phyloP scores from a whole-genome alignment of 2,113 vertebrate species.

The Ondatra zibethicus region DNA sequence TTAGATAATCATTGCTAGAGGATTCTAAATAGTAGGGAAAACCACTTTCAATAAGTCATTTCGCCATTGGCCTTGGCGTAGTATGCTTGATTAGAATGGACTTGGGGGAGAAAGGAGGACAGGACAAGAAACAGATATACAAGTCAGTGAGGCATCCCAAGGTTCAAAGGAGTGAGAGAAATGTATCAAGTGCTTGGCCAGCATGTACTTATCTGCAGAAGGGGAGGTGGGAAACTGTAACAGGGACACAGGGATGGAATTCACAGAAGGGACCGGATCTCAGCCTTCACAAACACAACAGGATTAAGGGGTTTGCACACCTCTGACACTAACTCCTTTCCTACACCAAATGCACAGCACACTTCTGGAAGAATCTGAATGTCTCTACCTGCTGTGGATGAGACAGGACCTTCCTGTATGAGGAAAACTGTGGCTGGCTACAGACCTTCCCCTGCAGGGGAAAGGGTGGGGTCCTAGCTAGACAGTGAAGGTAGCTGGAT shows the following conservation, averaged over 20 bases:
- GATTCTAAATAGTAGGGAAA: background rate
- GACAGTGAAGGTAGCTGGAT: background rate
- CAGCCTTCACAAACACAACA: background rate
- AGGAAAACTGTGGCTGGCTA: background rate
- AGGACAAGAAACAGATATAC: background rate
- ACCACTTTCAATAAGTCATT: background rate
- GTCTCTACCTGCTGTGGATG: background rate
- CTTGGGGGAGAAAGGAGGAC: background rate
- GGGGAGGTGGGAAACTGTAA: background rate
- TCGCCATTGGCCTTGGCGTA: background rate
- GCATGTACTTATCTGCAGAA: background rate
- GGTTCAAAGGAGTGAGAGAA: background rate
- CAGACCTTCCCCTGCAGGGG: too few relatives aligned
- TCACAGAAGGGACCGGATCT: background rate
- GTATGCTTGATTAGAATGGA: background rate
- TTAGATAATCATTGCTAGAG: background rate
- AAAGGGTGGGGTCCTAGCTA: too few relatives aligned
- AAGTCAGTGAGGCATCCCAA: background rate
- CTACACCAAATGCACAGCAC: background rate
- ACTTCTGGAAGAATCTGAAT: background rate
- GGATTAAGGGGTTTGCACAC: background rate
- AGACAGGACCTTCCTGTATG: background rate
- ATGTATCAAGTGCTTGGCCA: slow-evolving; percentile 3
- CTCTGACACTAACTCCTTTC: background rate
- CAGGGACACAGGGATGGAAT: background rate